These are phyloP conservation scores for Aethina tumida DNA, from an alignment of 1,140 invertebrate genomes.

Conservation along the genomic window DNA sequence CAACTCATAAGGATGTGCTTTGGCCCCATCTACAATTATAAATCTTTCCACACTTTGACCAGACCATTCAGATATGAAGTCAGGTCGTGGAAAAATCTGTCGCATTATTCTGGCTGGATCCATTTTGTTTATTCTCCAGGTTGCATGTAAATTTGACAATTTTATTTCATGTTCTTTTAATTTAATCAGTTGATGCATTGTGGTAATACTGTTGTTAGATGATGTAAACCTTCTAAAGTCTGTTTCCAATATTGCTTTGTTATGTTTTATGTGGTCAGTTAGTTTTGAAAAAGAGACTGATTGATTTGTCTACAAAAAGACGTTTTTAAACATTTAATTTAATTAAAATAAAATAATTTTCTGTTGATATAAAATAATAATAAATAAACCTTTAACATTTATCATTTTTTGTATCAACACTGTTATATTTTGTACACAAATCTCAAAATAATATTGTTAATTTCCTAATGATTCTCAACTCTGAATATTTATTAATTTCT, in stretches of 20 bases:
- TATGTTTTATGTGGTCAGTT: conserved; percentile 37
- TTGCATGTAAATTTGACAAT: conserved; percentile 31
- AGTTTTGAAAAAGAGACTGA: conserved; percentile 35
- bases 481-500: background rate
- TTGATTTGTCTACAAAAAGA: conserved; percentile 33
- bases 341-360: background rate
- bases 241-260: conserved; percentile 41
- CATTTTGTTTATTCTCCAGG: conserved; percentile 63
- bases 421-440: background rate
- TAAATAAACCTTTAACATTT: too few relatives aligned
- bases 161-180: conserved; percentile 9
- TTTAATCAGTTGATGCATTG: conserved; percentile 17
- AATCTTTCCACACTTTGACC: conserved; percentile 51
- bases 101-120: conserved; percentile 51
- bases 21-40: conserved; percentile 56
- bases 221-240: conserved; percentile 44
- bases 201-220: conserved; percentile 37
- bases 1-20: conserved; percentile 46
- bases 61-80: conserved; percentile 47
- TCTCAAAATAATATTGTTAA: background rate
- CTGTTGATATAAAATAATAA: background rate
- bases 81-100: conserved; percentile 53
- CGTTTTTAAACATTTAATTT: conserved; percentile 2
- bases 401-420: background rate
- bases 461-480: background rate